phyloP scores from a whole-genome alignment of 1,140 invertebrate species.

The Conus ventricosus region DNA sequence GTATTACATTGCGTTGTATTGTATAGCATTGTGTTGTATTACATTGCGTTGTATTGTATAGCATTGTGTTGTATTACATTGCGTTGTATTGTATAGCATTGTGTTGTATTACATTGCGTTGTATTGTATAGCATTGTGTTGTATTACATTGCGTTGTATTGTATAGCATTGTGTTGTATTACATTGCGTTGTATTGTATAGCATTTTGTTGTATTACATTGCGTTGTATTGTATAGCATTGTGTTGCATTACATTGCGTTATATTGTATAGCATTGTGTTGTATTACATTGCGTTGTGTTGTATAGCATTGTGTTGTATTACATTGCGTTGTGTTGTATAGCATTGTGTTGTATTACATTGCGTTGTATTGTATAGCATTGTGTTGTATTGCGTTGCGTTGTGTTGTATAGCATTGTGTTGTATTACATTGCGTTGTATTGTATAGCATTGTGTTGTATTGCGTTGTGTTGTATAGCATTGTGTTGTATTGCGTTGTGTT shows the following conservation, averaged over 20 bases:
- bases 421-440: background rate
- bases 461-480: background rate
- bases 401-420: background rate
- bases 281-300: background rate
- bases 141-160: too few relatives aligned
- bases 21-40: background rate
- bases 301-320: background rate
- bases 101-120: too few relatives aligned
- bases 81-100: too few relatives aligned
- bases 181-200: too few relatives aligned
- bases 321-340: background rate
- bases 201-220: background rate
- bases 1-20: background rate
- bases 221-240: background rate
- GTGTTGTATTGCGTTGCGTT: background rate
- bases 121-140: too few relatives aligned
- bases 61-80: too few relatives aligned
- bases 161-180: too few relatives aligned
- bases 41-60: too few relatives aligned
- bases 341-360: background rate
- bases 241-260: background rate
- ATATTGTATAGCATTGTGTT: background rate
- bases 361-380: background rate
- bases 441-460: background rate
- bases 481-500: background rate